These are phyloP conservation scores for Otolemur crassicaudatus DNA, from an alignment of 2,797 vertebrate species.

Conservation along the genomic window DNA sequence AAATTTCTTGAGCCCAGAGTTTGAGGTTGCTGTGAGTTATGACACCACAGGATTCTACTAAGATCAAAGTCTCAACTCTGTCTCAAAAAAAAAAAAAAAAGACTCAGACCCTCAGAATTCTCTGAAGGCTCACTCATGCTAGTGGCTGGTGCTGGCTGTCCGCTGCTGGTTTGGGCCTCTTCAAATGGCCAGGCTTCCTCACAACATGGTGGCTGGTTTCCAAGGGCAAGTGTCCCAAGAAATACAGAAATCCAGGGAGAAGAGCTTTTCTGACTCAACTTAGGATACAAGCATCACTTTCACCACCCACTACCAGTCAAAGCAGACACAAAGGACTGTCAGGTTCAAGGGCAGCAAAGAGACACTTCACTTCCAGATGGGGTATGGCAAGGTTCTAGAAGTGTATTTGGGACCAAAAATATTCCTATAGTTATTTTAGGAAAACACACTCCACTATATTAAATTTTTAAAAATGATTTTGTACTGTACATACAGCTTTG, in stretches of 20 bases:
- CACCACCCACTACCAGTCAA: neutral
- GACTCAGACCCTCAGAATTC: neutral
- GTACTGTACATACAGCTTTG: neutral
- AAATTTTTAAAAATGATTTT: neutral
- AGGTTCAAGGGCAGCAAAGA: neutral
- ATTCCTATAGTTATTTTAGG: neutral
- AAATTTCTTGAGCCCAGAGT: no score
- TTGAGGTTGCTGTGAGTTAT: no score
- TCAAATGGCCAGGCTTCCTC: neutral
- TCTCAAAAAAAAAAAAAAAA: neutral
- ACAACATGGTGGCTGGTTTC: neutral
- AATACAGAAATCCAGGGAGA: neutral
- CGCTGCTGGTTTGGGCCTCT: neutral
- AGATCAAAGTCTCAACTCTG: no score
- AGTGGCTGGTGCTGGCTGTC: fast-evolving
- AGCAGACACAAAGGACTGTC: neutral
- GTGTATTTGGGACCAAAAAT: neutral
- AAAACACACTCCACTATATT: neutral
- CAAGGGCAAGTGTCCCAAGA: neutral
- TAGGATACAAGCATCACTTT: neutral
- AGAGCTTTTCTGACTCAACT: neutral
- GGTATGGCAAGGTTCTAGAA: neutral
- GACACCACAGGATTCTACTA: no score
- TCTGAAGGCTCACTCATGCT: neutral
- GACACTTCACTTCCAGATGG: neutral